Base-by-base conservation (phyloP, 2,113 vertebrate species). In the Cyprinodon tularosa region DNA sequence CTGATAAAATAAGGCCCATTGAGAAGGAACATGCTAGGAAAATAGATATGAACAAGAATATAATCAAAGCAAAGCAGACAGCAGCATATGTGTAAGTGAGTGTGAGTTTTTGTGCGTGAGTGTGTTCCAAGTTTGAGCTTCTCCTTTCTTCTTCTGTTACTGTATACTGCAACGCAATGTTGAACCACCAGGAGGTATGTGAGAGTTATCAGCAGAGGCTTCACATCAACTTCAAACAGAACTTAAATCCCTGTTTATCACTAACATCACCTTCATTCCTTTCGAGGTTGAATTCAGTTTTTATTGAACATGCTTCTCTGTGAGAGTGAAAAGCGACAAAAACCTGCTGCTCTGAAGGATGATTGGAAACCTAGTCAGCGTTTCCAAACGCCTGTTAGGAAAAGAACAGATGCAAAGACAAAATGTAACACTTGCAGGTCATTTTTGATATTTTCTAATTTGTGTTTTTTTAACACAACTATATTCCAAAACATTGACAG, bases 1-100 rank as follows among this genome's bases (percentile, higher is more conserved):
- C 77, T 90, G 80, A 78, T 76, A 86, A 92, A 92, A 92, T 88
- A 66, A 66, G 22, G 71, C 68, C 80, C 29, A 60, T 66, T 63
- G 61, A 82, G 63, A 64, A 76, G 68, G 37, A 83, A 62, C 66
- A 42, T 53, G 47, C 48, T 65, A 42, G 68, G 40, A 63, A 68
- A 62, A 68, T n/a, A 59, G 71, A 72, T 57, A 68, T 13, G 71
- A 71, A 74, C 67, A 68, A 73, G 77, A 74, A 81, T 61, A 68
- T 76, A 47, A 77, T 74, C 50, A 77, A 59, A 73, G 62, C 22
- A 67, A 37, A 65, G 80, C 76, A 59, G 66, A 61, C 69, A 22
- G 48, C n/a, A 47, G 57, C 48, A 62, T 74, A 29, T 60, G 68
- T 69, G 57, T 10, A n/a, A 7, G 8, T 57, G 50, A 8, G 4